phyloP scores from a whole-genome alignment of 2,888 invertebrate species.

The Lasiommata megera region DNA sequence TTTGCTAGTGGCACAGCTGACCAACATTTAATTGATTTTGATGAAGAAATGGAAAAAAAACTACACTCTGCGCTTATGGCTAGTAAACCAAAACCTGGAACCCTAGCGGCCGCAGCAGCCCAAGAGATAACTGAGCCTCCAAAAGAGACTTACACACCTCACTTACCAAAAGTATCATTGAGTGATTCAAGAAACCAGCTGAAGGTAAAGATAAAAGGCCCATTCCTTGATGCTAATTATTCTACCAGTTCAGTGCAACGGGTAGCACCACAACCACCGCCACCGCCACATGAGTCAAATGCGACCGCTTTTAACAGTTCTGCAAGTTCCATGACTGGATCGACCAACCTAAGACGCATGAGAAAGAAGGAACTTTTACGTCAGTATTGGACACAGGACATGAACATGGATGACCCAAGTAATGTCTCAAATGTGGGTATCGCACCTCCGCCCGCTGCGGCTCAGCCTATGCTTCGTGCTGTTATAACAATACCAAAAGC shows the following conservation, averaged over 20 bases:
- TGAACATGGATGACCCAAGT: constrained; percentile 90
- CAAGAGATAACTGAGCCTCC: constrained; percentile 44
- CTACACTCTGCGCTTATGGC: constrained; percentile 85
- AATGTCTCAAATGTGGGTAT: constrained; percentile 71
- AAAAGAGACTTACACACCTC: constrained; percentile 50
- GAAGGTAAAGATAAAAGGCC: constrained; percentile 95
- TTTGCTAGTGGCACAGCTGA: constrained; percentile 87
- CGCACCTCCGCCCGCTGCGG: constrained; percentile 81
- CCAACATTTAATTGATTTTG: constrained; percentile 86
- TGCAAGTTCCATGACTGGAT: constrained; percentile 80
- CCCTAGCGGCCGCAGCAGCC: constrained; percentile 40
- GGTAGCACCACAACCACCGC: constrained; percentile 79
- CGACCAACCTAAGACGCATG: constrained; percentile 91
- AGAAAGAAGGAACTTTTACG: constrained; percentile 93
- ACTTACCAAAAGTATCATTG: constrained; percentile 85
- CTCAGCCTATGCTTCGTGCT: constrained; percentile 83
- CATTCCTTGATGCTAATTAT: constrained; percentile 88
- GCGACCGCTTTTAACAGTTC: constrained; percentile 57
- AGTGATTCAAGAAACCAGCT: constrained; percentile 92
- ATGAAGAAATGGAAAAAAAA: constrained; percentile 90
- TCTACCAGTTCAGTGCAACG: constrained; percentile 83
- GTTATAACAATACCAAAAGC: constrained; percentile 93
- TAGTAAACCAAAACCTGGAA: constrained; percentile 68
- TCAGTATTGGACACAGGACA: constrained; percentile 91
- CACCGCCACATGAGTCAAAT: constrained; percentile 56